phyloP scores from a whole-genome alignment of 2,797 vertebrate species.

The Dendrocincla fuliginosa region DNA sequence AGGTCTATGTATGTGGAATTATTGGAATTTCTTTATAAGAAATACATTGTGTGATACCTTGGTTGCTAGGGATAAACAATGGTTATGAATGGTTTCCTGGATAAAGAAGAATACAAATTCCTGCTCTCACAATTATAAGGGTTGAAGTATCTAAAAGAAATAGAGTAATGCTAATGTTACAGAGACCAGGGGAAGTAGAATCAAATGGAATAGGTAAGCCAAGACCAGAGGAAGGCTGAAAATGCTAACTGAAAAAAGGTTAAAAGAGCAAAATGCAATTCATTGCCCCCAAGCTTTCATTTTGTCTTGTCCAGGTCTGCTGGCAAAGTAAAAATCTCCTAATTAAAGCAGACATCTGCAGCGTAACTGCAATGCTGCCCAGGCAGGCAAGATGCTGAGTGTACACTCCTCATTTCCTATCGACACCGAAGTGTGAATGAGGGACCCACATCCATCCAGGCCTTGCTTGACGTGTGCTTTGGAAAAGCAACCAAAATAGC shows the following conservation, averaged over 20 bases:
- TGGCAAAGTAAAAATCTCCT: background rate
- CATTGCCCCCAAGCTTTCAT: background rate
- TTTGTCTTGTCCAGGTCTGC: background rate
- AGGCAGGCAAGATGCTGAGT: background rate
- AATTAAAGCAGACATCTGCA: conserved; percentile 32
- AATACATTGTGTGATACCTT: background rate
- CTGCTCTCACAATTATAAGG: background rate
- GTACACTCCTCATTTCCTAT: conserved; percentile 14
- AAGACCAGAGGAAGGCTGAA: background rate
- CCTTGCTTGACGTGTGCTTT: background rate
- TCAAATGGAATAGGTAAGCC: background rate
- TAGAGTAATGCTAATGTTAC: background rate
- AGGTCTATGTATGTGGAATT: background rate
- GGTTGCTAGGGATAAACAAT: background rate
- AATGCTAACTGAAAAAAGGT: background rate
- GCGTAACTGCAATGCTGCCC: background rate
- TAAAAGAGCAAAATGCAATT: background rate
- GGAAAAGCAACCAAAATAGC: conserved; percentile 24
- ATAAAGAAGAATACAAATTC: background rate
- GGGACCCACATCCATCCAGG: background rate
- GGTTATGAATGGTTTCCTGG: background rate
- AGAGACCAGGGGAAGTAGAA: background rate
- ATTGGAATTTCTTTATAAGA: background rate
- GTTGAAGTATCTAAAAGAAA: background rate
- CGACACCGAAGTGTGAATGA: background rate